Evolutionary conservation across 2,797 vertebrate species (phyloP), one percentile per base, ranked within the genome.

Genomic region (Gambusia yucatana): DNA sequence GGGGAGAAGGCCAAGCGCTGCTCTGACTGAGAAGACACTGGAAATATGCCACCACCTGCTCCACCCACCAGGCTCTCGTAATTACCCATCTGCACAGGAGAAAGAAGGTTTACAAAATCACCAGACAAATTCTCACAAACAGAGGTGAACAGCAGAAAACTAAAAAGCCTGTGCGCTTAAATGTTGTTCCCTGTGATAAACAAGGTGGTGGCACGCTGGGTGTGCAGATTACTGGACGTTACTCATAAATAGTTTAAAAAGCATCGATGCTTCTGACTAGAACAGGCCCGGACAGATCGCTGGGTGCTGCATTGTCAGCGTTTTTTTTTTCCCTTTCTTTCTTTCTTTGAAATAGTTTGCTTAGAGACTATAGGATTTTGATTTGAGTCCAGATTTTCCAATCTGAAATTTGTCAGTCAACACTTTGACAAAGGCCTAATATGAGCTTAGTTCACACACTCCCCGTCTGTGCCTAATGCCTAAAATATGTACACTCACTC

Each of bases 1-100:
- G 95, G 95, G 77, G 95, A 96, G 83, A 94, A 93, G 33, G 89
- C 88, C 0, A 90, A 91, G 85, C 77, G 84, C 79, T 91, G 93
- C 74, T 95, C 94, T 70, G 88, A 86, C 70, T 91, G 92, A 71
- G 88, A 93, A 65, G 92, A 91, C 70, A 80, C 87, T 14, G 91
- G 86, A 77, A 91, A 87, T 77, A 89, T 80, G 80, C 90, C 91
- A 75, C 85, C 88, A 30, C 88, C 88, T 44, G 88, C 81, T 22
- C 89, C 89, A 43, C 89, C 91, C 59, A 85, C 79, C 33, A 88
- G 81, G 75, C 82, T 90, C 69, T 94, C 95, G 13, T 88, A 87
- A 81, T 91, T 93, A 80, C 95, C 93, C 71, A 95, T 96, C 94
- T 95, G 82, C 20, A 79, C 14, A 83, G 30, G 36, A 81, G 10